Evolutionary conservation across 2,888 invertebrate species (phyloP).

Genomic region (Anagyrus pseudococci): DNA sequence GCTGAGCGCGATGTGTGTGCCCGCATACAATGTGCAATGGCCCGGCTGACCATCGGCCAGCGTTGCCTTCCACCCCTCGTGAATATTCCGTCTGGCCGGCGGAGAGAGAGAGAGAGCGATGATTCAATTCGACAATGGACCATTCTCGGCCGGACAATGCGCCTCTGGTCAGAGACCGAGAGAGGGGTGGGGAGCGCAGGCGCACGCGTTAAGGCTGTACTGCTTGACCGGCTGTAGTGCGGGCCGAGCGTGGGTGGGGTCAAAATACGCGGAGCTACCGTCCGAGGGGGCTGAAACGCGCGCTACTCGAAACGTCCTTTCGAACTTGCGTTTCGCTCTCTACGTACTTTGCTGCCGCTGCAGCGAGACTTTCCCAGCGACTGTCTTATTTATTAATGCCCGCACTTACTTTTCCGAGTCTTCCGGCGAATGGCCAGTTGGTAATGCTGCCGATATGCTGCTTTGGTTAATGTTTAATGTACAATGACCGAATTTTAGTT

Average conservation of each 20-base stretch:
- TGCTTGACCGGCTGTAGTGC: slow-evolving; percentile 8
- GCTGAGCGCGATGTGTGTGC: background rate
- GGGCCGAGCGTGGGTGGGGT: slow-evolving; percentile 32
- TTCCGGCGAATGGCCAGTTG: too few relatives aligned
- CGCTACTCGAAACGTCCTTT: too few relatives aligned
- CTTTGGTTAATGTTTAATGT: too few relatives aligned
- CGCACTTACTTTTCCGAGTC: too few relatives aligned
- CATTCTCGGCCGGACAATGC: slow-evolving; percentile 54
- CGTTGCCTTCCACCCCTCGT: slow-evolving; percentile 36
- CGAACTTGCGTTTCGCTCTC: too few relatives aligned
- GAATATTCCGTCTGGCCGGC: slow-evolving; percentile 53
- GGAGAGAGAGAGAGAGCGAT: too few relatives aligned
- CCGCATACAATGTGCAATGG: slow-evolving; percentile 47
- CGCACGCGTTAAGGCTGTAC: background rate
- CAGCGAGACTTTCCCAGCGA: too few relatives aligned
- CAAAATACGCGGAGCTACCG: slow-evolving; percentile 34
- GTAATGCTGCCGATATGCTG: too few relatives aligned
- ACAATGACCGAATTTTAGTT: too few relatives aligned
- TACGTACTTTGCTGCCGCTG: too few relatives aligned
- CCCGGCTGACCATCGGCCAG: slow-evolving; percentile 54
- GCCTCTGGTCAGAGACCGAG: slow-evolving; percentile 52
- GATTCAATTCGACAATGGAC: slow-evolving; percentile 61
- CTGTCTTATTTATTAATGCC: too few relatives aligned
- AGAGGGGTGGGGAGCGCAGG: slow-evolving; percentile 1
- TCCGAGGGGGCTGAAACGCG: too few relatives aligned